Conservation (phyloP, 2,888 invertebrate species). For the Capitulum mitella region DNA sequence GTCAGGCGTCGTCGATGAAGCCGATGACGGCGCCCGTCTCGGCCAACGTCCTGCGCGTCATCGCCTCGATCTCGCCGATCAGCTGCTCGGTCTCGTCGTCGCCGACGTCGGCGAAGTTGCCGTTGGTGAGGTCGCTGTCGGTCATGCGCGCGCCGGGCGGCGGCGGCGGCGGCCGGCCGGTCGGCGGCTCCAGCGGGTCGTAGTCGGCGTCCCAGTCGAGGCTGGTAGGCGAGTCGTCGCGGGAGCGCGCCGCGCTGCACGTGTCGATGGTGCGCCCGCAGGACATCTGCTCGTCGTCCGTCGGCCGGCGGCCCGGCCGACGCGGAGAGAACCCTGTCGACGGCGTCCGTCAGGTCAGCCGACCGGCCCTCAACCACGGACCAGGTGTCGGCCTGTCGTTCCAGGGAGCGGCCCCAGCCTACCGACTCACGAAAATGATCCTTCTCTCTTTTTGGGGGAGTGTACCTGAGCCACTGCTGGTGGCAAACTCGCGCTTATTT, state of each 20-base stretch:
- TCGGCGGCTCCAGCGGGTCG: background rate
- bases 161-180: background rate
- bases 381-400: no score
- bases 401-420: no score
- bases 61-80: slow-evolving; percentile 11
- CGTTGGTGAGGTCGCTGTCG: background rate
- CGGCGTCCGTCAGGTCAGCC: no score
- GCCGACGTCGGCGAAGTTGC: background rate
- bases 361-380: no score
- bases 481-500: no score
- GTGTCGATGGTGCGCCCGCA: background rate
- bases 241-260: background rate
- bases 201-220: background rate
- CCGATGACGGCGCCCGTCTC: slow-evolving; percentile 1
- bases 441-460: no score
- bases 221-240: background rate
- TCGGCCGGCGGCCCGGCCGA: background rate
- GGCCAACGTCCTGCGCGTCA: background rate
- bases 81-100: slow-evolving; percentile 15
- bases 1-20: background rate
- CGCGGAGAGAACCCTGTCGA: background rate
- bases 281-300: background rate
- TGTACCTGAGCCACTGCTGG: no score
- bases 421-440: no score
- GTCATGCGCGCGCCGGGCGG: background rate